Conservation (phyloP, 1,140 invertebrate genomes). For the Chionoecetes opilio region DNA sequence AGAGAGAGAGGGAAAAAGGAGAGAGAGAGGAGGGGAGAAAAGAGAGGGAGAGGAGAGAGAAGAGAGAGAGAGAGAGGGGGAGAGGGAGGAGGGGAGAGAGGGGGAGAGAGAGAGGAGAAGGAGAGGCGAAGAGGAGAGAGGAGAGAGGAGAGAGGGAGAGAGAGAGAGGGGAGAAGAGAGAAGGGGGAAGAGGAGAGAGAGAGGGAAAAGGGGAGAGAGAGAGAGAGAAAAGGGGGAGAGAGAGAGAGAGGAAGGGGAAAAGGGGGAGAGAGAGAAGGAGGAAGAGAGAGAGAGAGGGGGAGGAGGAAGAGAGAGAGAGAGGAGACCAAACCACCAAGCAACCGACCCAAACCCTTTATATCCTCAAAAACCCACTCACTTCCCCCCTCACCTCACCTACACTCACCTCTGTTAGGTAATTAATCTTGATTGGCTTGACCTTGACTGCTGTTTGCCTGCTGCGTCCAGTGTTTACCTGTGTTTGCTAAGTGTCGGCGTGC, state of each 20-base stretch:
- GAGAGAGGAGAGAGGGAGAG: background rate
- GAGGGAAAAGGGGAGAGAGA: conserved; percentile 54
- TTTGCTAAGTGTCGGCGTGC: conserved; percentile 1
- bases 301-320: background rate
- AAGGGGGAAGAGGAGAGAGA: conserved; percentile 52
- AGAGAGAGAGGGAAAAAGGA: conserved; percentile 52
- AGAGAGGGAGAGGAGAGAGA: conserved; percentile 19
- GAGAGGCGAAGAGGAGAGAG: background rate
- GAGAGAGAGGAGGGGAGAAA: conserved; percentile 54
- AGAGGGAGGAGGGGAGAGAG: background rate
- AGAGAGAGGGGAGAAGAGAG: background rate
- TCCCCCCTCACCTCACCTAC: background rate
- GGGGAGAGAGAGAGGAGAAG: background rate
- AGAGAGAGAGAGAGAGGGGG: background rate
- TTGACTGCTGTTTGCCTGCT: conserved; percentile 3
- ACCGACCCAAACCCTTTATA: background rate
- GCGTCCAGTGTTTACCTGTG: conserved; percentile 34
- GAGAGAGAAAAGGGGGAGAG: conserved; percentile 32
- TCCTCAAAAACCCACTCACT: background rate
- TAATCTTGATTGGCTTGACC: conserved; percentile 58
- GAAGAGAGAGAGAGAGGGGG: background rate
- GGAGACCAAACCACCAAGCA: background rate
- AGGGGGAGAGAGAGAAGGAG: background rate
- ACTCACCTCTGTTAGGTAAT: background rate
- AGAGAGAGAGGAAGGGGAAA: background rate